phyloP scores from a whole-genome alignment of 2,113 vertebrate species.

The Turnix velox region DNA sequence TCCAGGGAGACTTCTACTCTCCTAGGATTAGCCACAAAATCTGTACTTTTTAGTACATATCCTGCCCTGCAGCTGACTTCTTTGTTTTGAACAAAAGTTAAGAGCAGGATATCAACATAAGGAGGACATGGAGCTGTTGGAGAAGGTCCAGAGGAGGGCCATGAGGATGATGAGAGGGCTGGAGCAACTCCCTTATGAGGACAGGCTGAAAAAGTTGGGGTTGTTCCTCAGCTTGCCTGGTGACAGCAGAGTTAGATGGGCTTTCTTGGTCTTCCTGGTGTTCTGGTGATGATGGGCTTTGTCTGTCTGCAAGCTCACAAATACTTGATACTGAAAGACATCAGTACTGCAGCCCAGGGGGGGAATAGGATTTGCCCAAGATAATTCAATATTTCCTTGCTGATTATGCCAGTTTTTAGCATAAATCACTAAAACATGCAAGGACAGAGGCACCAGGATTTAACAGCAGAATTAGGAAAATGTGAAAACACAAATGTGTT shows the following conservation, averaged over 20 bases:
- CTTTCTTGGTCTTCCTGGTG: not conserved
- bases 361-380: not conserved
- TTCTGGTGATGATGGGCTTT: not conserved
- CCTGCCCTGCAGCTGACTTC: not conserved
- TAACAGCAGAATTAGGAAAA: not conserved
- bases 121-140: too few species aligned
- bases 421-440: not conserved
- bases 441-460: not conserved
- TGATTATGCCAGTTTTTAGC: not conserved
- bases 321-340: slow-evolving; percentile 33
- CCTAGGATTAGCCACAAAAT: not conserved
- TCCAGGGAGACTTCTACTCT: not conserved
- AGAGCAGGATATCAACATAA: not conserved
- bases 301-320: not conserved
- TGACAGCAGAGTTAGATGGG: not conserved
- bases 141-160: too few species aligned
- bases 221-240: not conserved
- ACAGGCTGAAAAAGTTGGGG: too few species aligned
- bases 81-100: not conserved
- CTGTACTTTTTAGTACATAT: not conserved
- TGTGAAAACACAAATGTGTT: not conserved
- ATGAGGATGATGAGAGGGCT: too few species aligned
- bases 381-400: not conserved
- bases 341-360: not conserved
- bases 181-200: too few species aligned